Base-by-base conservation (phyloP, 2,888 invertebrate genomes). In the Alentia gelatinosa region DNA sequence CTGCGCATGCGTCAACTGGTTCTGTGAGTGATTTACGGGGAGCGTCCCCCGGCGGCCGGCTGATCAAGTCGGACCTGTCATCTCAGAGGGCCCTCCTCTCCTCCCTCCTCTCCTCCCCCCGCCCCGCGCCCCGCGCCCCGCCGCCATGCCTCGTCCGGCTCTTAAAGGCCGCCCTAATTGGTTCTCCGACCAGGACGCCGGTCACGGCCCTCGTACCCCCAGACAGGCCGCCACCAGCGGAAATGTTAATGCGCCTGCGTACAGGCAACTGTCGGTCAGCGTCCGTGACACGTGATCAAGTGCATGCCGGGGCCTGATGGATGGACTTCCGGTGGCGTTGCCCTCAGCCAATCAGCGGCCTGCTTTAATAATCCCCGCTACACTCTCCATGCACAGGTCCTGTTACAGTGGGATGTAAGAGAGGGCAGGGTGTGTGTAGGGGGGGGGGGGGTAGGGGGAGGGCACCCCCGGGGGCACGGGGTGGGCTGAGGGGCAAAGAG, bases 201-300 rank as follows among this genome's bases (percentile, higher is more conserved):
- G 84, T 4, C 79, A 26, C n/a, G 79, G 79, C 79, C 35, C 30
- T 7, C 9, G 35, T 79, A n/a, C n/a, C n/a, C n/a, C n/a, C n/a
- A n/a, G n/a, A n/a, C n/a, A n/a, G n/a, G n/a, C n/a, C n/a, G n/a
- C n/a, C n/a, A n/a, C n/a, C 26, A 23, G 47, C 42, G 86, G 86
- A 86, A 86, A 47, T 26, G 47, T 15, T 86, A 86, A 86, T 86
- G 35, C 35, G 86, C 26, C 42, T 26, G 35, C 47, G 50, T 33
- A 42, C 42, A n/a, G 86, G 83, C 33, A 79, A 35, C 86, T 47
- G 50, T 33, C 47, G 50, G 86, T 47, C 86, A 50, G 47, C 33
- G 50, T n/a, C 7, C 42, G 15, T 86, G 86, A 86, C 86, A 86
- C 50, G 86, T 86, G 86, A 86, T 42, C 86, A 86, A 42, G 26